These are phyloP conservation scores for Salticus scenicus DNA, from an alignment of 2,888 invertebrate genomes.

Conservation along the genomic window DNA sequence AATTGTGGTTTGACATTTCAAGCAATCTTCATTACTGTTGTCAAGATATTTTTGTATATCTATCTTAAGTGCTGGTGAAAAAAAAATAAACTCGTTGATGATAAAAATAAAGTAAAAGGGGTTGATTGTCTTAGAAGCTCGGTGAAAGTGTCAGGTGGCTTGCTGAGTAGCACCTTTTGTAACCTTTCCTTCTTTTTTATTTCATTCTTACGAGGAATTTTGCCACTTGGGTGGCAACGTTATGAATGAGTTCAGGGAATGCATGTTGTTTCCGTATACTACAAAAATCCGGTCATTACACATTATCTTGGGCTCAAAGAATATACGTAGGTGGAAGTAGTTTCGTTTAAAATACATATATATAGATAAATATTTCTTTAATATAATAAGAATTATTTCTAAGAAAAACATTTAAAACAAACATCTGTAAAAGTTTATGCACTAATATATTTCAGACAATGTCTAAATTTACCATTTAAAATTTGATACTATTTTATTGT, in stretches of 20 bases:
- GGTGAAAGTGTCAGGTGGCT: constrained; percentile 47
- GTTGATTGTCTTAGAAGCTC: constrained; percentile 36
- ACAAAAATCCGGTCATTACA: not conserved
- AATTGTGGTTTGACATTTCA: constrained; percentile 21
- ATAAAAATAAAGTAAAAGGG: constrained; percentile 58
- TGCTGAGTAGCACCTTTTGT: constrained; percentile 61
- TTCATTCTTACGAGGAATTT: constrained; percentile 7
- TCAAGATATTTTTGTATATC: constrained; percentile 28
- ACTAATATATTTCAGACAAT: no score
- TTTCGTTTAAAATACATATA: no score
- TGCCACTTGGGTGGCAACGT: constrained; percentile 43
- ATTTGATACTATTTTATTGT: no score
- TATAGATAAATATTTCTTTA: no score
- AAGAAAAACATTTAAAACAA: no score
- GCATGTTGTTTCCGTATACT: not conserved
- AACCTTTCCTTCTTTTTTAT: constrained; percentile 44
- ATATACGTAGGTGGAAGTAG: no score
- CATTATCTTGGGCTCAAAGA: not conserved
- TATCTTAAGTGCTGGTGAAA: constrained; percentile 22
- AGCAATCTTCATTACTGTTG: constrained; percentile 33
- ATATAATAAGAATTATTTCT: no score
- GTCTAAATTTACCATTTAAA: no score
- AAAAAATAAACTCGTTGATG: constrained; percentile 22
- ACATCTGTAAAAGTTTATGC: no score
- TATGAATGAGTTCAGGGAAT: constrained; percentile 18